Evolutionary conservation across 2,888 invertebrate genomes (phyloP).

Genomic region (Orthosia incerta): DNA sequence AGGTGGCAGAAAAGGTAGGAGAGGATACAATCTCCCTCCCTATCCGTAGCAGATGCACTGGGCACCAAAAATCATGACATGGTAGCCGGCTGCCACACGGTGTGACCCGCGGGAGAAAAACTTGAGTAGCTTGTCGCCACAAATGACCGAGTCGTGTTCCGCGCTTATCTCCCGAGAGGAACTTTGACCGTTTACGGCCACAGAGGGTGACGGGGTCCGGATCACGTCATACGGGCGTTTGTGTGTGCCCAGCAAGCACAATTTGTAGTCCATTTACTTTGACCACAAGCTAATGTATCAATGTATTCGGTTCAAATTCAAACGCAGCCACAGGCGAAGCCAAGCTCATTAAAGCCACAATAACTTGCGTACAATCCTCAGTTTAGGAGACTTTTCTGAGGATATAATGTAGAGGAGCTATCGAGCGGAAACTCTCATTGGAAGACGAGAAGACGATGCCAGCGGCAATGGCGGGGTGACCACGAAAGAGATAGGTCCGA

Average conservation of each 20-base stretch:
- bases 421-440: slow-evolving; percentile 57
- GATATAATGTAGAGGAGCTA: slow-evolving; percentile 46
- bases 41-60: too few relatives aligned
- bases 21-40: too few relatives aligned
- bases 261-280: background rate
- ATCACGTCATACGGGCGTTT: too few relatives aligned
- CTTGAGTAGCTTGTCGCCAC: too few relatives aligned
- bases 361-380: slow-evolving; percentile 28
- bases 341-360: background rate
- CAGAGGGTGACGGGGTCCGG: too few relatives aligned
- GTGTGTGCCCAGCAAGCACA: background rate
- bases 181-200: too few relatives aligned
- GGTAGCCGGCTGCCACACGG: too few relatives aligned
- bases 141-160: too few relatives aligned
- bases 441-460: slow-evolving; percentile 39
- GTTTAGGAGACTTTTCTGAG: slow-evolving; percentile 26
- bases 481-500: accelerated
- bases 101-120: too few relatives aligned
- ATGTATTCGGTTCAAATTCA: slow-evolving; percentile 1
- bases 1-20: too few relatives aligned
- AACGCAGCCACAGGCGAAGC: background rate
- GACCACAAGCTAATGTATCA: background rate
- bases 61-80: too few relatives aligned
- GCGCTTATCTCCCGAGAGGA: too few relatives aligned
- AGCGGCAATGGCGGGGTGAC: slow-evolving; percentile 30